phyloP scores from a whole-genome alignment of 2,888 invertebrate species.

The Drosophila helvetica region DNA sequence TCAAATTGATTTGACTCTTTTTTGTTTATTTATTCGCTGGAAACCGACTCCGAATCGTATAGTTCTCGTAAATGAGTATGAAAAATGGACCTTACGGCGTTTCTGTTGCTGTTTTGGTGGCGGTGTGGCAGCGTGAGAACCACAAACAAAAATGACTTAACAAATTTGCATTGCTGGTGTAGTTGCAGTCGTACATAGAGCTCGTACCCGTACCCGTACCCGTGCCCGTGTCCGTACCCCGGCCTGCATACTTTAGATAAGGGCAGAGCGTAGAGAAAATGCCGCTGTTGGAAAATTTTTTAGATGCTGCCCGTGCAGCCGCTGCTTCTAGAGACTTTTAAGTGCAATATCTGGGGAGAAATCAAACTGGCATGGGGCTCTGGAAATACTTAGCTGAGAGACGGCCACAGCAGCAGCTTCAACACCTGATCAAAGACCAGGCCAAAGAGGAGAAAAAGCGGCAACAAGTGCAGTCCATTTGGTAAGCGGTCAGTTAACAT shows the following conservation, averaged over 20 bases:
- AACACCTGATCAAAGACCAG: constrained; percentile 82
- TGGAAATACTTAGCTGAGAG: constrained; percentile 22
- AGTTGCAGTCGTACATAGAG: constrained; percentile 14
- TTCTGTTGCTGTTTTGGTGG: background rate
- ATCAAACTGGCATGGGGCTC: constrained; percentile 63
- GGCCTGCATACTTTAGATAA: constrained; percentile 69
- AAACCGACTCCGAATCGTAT: constrained; percentile 27
- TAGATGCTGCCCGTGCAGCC: constrained; percentile 55
- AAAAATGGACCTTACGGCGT: constrained; percentile 49
- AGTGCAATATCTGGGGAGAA: constrained; percentile 72
- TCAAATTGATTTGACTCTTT: constrained; percentile 65
- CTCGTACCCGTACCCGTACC: background rate
- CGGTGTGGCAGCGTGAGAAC: constrained; percentile 75
- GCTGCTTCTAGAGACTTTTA: constrained; percentile 62
- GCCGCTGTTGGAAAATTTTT: constrained; percentile 69
- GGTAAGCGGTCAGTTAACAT: constrained; percentile 36
- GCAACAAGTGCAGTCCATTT: constrained; percentile 65
- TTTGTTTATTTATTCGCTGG: constrained; percentile 20
- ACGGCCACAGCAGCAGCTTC: constrained; percentile 64
- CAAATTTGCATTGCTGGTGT: constrained; percentile 68
- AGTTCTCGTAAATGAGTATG: constrained; percentile 14
- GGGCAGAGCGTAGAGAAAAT: constrained; percentile 71
- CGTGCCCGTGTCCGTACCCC: background rate
- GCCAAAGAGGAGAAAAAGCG: constrained; percentile 62
- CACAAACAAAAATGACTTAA: constrained; percentile 77